Evolutionary conservation across 2,113 vertebrate species (phyloP).

Genomic region (Nothoprocta perdicaria): DNA sequence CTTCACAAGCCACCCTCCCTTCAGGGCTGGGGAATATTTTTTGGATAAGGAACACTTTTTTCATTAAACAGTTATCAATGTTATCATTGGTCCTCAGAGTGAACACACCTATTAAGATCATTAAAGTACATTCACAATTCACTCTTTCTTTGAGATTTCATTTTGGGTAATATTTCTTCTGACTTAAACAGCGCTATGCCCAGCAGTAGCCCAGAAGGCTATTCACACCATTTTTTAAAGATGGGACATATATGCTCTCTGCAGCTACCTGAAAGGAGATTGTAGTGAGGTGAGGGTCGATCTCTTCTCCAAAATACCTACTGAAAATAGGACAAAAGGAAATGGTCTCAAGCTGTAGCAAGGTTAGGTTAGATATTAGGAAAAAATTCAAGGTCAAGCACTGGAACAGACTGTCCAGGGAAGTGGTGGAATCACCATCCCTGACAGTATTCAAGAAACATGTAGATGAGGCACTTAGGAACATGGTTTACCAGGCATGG

Average conservation of each 20-base stretch:
- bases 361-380: no score
- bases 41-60: background rate
- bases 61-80: background rate
- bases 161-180: slow-evolving; percentile 2
- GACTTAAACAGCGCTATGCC: background rate
- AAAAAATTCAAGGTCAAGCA: no score
- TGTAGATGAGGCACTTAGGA: no score
- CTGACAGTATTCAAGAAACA: no score
- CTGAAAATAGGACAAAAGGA: no score
- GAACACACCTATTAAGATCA: background rate
- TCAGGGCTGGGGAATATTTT: background rate
- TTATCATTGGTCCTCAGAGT: background rate
- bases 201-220: background rate
- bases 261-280: no score
- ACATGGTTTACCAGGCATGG: no score
- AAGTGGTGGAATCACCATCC: no score
- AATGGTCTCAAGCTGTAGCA: no score
- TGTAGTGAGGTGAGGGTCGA: no score
- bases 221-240: background rate
- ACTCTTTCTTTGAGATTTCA: background rate
- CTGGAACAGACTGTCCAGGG: no score
- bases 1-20: background rate
- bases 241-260: background rate
- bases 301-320: no score
- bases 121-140: background rate